Evolutionary conservation across 1,140 invertebrate genomes (phyloP).

Genomic region (Cecropterus lyciades): DNA sequence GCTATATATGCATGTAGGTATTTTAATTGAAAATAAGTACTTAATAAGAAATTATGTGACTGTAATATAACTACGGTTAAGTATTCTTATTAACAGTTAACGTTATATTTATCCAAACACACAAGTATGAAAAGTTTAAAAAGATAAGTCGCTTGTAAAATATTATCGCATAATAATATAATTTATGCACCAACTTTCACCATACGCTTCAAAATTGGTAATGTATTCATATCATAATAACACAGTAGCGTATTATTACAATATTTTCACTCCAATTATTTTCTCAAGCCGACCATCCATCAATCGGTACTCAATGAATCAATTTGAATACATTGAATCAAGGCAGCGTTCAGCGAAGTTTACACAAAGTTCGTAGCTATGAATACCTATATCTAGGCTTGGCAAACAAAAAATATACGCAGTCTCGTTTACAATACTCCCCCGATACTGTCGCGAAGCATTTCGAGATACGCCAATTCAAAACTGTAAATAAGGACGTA

Average conservation of each 20-base stretch:
- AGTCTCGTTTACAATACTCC: constrained; percentile 55
- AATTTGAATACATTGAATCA: constrained; percentile 71
- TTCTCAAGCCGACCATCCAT: constrained; percentile 59
- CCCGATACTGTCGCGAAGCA: constrained; percentile 42
- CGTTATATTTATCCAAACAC: too few species aligned
- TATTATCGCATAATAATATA: neutral
- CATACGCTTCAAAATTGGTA: constrained; percentile 1
- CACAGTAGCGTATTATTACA: constrained; percentile 51
- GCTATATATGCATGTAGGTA: too few species aligned
- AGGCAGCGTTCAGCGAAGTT: constrained; percentile 57
- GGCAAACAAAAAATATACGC: constrained; percentile 61
- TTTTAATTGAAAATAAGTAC: too few species aligned
- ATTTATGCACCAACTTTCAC: neutral
- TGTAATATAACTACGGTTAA: too few species aligned
- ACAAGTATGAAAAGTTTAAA: too few species aligned
- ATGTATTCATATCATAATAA: constrained; percentile 12
- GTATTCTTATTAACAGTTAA: too few species aligned
- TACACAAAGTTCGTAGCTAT: constrained; percentile 56
- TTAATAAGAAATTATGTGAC: too few species aligned
- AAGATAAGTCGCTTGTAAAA: too few species aligned
- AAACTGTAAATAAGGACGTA: constrained; percentile 66
- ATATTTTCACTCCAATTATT: constrained; percentile 56
- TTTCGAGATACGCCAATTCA: constrained; percentile 62
- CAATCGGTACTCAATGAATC: constrained; percentile 66
- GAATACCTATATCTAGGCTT: constrained; percentile 40